Evolutionary conservation across 2,113 vertebrate species (phyloP).

Genomic region (Anolis carolinensis): DNA sequence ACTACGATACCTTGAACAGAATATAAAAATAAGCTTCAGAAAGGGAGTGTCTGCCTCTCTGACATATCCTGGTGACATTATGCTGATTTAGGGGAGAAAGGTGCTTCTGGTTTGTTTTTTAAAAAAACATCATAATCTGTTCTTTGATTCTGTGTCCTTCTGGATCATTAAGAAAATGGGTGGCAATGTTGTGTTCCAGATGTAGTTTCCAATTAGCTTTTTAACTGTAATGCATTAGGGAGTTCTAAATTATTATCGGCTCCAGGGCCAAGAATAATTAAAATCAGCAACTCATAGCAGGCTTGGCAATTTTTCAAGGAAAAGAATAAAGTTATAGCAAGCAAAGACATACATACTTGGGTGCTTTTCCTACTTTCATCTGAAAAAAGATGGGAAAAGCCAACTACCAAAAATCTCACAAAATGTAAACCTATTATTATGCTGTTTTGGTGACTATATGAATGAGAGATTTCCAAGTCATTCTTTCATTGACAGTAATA

Average conservation of each 20-base stretch:
- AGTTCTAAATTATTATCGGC: slow-evolving; percentile 36
- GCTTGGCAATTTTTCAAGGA: neutral
- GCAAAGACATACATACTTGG: neutral
- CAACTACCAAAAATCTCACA: neutral
- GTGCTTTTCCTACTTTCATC: neutral
- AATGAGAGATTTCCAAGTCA: no score
- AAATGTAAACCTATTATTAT: no score
- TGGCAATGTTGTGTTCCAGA: slow-evolving; percentile 6
- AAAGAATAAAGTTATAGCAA: neutral
- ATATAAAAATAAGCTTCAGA: neutral
- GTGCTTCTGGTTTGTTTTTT: neutral
- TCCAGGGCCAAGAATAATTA: slow-evolving; percentile 35
- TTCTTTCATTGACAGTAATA: no score
- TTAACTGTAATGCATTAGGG: slow-evolving; percentile 23
- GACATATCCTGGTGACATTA: neutral
- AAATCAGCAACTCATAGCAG: slow-evolving; percentile 16
- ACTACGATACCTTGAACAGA: neutral
- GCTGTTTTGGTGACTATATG: no score
- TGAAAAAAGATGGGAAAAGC: neutral
- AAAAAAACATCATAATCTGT: neutral
- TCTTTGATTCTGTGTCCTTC: neutral
- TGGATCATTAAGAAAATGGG: slow-evolving; percentile 9
- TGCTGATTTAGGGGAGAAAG: neutral
- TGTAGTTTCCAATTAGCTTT: slow-evolving; percentile 23
- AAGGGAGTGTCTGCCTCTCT: neutral